Base-by-base conservation (phyloP, 2,113 vertebrate genomes). In the Nyctereutes procyonoides region DNA sequence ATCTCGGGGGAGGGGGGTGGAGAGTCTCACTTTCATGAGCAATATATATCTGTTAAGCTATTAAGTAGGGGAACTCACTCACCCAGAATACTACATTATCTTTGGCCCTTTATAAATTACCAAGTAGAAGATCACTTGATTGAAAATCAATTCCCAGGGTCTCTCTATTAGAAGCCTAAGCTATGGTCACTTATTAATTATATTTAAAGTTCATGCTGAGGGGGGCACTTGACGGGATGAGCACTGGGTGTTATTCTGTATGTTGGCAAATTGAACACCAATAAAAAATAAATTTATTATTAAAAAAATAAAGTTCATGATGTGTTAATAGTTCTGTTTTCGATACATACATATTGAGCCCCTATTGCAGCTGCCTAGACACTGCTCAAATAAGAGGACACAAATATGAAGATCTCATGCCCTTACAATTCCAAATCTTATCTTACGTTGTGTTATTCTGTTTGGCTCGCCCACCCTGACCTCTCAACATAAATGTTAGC, bases 71-170 rank as follows among this genome's bases (percentile, higher is more conserved):
- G 15, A 93, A 87, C 13, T 80, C 38, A 92, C 22, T 92, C 2
- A 20, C 22, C 69, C 60, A 95, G 22, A 95, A 95, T 22, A 67
- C 73, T 16, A 74, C 63, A n/a, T 76, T 93, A 77, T 48, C 63
- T 8, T 96, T 19, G 5, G 63, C 0, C 53, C 93, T 95, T 89
- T 89, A 55, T 5, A 96, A 77, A 95, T 81, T 65, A 83, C 0
- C 0, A 67, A 32, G 19, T 28, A 83, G 13, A 90, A 69, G 19
- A 62, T 60, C 62, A 65, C 9, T 77, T 80, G 28, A 67, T 35
- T 76, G 43, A 84, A 96, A 91, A 95, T 95, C 92, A 88, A 28
- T 88, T 90, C 60, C 77, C n/a, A 74, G 90, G 32, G 24, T 81
- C 11, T 88, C 53, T 96, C 48, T 30, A 76, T 93, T 92, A 84